Conservation (phyloP, 2,888 invertebrate species). For the Agriopis marginaria region DNA sequence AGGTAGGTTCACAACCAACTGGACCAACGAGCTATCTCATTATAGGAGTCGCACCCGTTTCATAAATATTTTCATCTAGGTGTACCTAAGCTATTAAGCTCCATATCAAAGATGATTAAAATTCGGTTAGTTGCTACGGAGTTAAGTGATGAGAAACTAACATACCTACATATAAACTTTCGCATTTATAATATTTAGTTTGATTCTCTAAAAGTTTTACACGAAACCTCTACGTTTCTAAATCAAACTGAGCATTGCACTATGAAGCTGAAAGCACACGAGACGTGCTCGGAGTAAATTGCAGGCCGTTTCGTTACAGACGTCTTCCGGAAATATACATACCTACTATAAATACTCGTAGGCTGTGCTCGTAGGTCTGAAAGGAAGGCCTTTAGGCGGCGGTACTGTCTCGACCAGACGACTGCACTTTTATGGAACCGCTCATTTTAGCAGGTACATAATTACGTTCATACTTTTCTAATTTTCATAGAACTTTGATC, state of each 20-base stretch:
- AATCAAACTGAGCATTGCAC: conserved; percentile 4
- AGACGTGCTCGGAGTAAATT: conserved; percentile 21
- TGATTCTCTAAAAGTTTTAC: neutral
- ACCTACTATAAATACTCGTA: too few species aligned
- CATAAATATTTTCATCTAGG: too few species aligned
- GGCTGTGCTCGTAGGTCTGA: conserved; percentile 4
- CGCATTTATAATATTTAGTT: too few species aligned
- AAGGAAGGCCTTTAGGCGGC: conserved; percentile 23
- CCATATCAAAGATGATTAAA: too few species aligned
- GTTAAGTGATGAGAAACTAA: too few species aligned
- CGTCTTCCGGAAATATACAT: conserved; percentile 16
- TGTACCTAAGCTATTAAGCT: too few species aligned
- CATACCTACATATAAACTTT: too few species aligned
- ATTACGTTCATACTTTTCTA: neutral
- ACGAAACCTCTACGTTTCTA: neutral
- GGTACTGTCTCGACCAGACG: conserved; percentile 13
- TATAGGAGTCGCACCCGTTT: too few species aligned
- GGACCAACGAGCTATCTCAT: too few species aligned
- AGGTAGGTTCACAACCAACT: too few species aligned
- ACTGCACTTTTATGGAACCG: neutral
- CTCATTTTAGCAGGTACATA: neutral
- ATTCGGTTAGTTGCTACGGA: too few species aligned
- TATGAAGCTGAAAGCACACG: neutral
- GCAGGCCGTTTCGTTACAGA: conserved; percentile 35
- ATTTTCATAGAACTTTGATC: too few species aligned